Base-by-base conservation (phyloP, 1,140 invertebrate species). In the Archegozetes longisetosus region DNA sequence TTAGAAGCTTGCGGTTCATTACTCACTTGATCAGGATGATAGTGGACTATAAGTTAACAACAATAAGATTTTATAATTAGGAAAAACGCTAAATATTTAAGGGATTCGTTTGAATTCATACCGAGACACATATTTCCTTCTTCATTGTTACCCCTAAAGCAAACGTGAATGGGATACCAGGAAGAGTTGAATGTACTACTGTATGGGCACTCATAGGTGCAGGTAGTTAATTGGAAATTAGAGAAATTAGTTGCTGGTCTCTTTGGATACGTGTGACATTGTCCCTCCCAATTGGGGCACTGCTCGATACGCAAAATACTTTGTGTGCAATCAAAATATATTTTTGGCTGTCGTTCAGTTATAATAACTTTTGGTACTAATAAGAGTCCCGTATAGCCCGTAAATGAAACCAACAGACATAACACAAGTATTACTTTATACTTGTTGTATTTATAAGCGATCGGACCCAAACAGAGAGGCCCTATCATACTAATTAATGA, bases 321-420 rank as follows among this genome's bases (percentile, higher is more conserved):
- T 24, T 60, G 50, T 27, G 51, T 59, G 40, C 66, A 67, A 52
- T 66, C 65, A 28, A 65, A 67, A 23, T 64, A 62, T 13, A 67
- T 61, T 2, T 62, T 48, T 0, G 66, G 63, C 17, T 47, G 27
- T 28, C 49, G 48, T 25, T 64, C 46, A 25, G 29, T 61, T 9
- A 40, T 50, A 14, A 62, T 56, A 6, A 66, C 66, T 3, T 63
- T 57, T 0, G 68, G 68, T 1, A 68, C 60, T 29, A 68, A 67
- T 13, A 68, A 49, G n/a, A 68, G 47, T 40, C 62, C 56, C 0
- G 63, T 63, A 22, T 57, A 67, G 6, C 62, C 28, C 3, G 64
- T 17, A 27, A 58, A 59, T 12, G 66, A 59, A 0, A 64, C 6
- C 2, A 67, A 17, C 13, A 66, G 46, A 25, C 27, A 54, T 3